phyloP scores from a whole-genome alignment of 2,797 vertebrate genomes.

The Gephyroberyx darwinii region DNA sequence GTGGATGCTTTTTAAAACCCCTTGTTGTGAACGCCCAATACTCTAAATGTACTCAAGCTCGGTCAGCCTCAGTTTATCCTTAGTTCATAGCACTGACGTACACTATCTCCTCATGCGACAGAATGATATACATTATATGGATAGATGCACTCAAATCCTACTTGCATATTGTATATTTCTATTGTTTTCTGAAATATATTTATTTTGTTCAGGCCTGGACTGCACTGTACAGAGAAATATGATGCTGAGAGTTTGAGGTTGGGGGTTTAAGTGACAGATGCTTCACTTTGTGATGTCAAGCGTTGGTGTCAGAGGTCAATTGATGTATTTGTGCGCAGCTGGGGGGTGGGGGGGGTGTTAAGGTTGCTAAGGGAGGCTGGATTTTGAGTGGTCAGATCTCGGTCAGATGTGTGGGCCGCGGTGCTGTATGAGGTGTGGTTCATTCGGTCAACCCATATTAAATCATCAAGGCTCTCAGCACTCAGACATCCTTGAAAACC shows the following conservation, averaged over 20 bases:
- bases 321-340: constrained; percentile 75
- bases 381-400: constrained; percentile 55
- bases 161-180: constrained; percentile 25
- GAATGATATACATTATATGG: constrained; percentile 19
- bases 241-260: constrained; percentile 19
- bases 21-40: constrained; percentile 19
- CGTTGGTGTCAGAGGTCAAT: constrained; percentile 72
- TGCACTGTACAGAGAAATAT: constrained; percentile 51
- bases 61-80: constrained; percentile 3
- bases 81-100: constrained; percentile 20
- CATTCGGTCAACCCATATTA: constrained; percentile 80
- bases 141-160: constrained; percentile 38
- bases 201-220: constrained; percentile 46
- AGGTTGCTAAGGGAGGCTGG: constrained; percentile 35
- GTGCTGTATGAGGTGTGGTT: constrained; percentile 75
- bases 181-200: constrained; percentile 31
- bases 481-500: constrained; percentile 77
- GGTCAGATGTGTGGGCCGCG: constrained; percentile 60
- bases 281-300: constrained; percentile 71
- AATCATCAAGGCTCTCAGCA: constrained; percentile 76
- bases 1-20: neutral
- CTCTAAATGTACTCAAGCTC: constrained; percentile 16
- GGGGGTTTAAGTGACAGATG: constrained; percentile 66
- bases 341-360: constrained; percentile 19
- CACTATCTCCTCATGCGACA: constrained; percentile 33